Evolutionary conservation across 2,888 invertebrate species (phyloP).

Genomic region (Anticlea derivata): DNA sequence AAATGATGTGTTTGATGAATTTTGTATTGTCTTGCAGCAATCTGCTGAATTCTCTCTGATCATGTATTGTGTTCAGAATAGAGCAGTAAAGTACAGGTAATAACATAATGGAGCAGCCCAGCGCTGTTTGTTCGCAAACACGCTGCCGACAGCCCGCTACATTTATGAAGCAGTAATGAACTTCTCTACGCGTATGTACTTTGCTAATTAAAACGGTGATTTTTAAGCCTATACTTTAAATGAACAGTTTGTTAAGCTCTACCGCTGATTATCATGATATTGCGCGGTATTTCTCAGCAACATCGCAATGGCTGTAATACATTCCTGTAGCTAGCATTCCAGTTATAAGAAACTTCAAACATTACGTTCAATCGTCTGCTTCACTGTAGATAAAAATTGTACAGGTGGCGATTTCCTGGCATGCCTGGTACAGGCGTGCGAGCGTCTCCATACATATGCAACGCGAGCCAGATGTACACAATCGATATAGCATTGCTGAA

Average conservation of each 20-base stretch:
- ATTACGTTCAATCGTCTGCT: no score
- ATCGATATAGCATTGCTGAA: no score
- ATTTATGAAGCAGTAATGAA: slow-evolving; percentile 40
- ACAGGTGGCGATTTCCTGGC: no score
- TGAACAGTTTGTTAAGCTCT: not conserved
- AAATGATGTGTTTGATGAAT: no score
- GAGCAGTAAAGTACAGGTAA: slow-evolving; percentile 28
- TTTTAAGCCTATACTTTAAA: slow-evolving; percentile 10
- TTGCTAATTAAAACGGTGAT: slow-evolving; percentile 16
- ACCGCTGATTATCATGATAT: not conserved
- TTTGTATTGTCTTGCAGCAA: no score
- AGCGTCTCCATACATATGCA: no score
- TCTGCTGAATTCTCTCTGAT: not conserved
- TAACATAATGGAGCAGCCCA: slow-evolving; percentile 30
- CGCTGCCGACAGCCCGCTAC: slow-evolving; percentile 25
- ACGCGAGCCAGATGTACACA: no score
- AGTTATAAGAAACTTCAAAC: no score
- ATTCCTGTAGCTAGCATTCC: no score
- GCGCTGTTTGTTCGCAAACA: slow-evolving; percentile 39
- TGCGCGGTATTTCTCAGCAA: not conserved
- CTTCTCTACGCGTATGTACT: slow-evolving; percentile 21
- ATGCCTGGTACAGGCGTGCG: no score
- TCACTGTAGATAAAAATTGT: no score
- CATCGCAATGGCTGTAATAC: no score
- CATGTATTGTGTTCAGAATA: slow-evolving; percentile 1